Conservation (phyloP, 2,888 invertebrate genomes). For the Mesochorus sp. region DNA sequence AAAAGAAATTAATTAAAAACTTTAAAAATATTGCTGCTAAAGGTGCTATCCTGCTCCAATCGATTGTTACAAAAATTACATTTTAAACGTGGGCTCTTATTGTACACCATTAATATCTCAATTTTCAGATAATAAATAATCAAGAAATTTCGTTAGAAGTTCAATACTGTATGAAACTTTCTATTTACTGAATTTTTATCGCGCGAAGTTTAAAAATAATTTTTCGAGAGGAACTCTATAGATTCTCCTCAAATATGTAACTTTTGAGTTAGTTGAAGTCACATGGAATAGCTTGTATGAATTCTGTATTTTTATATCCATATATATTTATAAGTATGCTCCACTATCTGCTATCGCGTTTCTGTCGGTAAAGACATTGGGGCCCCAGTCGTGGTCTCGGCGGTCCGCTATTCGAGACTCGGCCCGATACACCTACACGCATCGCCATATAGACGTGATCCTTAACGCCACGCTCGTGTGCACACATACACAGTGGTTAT, state of each 20-base stretch:
- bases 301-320: slow-evolving; percentile 31
- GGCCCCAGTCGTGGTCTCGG: slow-evolving; percentile 43
- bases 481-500: slow-evolving; percentile 12
- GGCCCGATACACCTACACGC: slow-evolving; percentile 70
- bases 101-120: too few species aligned
- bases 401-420: slow-evolving; percentile 54
- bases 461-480: slow-evolving; percentile 4
- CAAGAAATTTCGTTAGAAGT: too few species aligned
- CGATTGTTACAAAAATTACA: too few species aligned
- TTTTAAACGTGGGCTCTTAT: too few species aligned
- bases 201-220: too few species aligned
- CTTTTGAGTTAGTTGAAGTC: too few species aligned
- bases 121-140: too few species aligned
- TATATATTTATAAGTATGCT: slow-evolving; percentile 34
- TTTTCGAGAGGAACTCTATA: background rate
- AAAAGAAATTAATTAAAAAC: too few species aligned
- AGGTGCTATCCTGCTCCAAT: too few species aligned
- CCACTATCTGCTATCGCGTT: slow-evolving; percentile 58
- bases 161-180: too few species aligned
- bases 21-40: too few species aligned
- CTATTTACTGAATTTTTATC: too few species aligned
- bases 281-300: slow-evolving; percentile 32
- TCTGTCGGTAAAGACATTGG: slow-evolving; percentile 59
- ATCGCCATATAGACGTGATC: slow-evolving; percentile 55
- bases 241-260: background rate